Conservation (phyloP, 2,113 vertebrate species). For the Laticauda laticaudata region DNA sequence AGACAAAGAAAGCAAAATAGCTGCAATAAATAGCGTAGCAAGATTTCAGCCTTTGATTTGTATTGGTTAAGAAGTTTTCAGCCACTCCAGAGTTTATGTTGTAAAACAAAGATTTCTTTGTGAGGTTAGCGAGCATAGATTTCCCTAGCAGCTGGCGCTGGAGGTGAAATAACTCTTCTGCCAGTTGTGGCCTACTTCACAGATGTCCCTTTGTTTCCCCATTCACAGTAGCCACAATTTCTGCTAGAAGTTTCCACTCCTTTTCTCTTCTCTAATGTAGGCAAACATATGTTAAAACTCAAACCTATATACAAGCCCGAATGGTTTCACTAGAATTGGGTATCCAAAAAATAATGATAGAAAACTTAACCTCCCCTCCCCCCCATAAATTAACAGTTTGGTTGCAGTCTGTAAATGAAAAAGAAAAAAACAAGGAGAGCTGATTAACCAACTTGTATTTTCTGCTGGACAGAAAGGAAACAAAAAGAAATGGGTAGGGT, state of each 20-base stretch:
- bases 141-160: constrained; percentile 72
- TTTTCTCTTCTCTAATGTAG: constrained; percentile 65
- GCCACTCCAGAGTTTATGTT: constrained; percentile 54
- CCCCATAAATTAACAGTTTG: constrained; percentile 16
- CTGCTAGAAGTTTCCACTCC: constrained; percentile 68
- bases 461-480: neutral
- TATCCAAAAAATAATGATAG: constrained; percentile 14
- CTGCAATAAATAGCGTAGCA: constrained; percentile 28
- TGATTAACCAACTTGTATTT: neutral
- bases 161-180: constrained; percentile 72
- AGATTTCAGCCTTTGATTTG: constrained; percentile 54
- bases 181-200: constrained; percentile 72
- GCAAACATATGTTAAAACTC: constrained; percentile 64
- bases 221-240: constrained; percentile 73
- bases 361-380: constrained; percentile 1
- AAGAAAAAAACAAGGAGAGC: neutral
- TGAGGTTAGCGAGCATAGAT: constrained; percentile 63
- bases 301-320: constrained; percentile 51
- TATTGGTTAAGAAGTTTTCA: constrained; percentile 61
- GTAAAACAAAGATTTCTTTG: constrained; percentile 69
- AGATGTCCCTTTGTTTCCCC: constrained; percentile 74
- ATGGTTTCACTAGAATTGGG: constrained; percentile 36
- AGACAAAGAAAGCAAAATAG: neutral
- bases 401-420: neutral
- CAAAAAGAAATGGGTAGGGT: neutral